These are phyloP conservation scores for Phymastichus coffea DNA, from an alignment of 1,140 invertebrate species.

Conservation along the genomic window DNA sequence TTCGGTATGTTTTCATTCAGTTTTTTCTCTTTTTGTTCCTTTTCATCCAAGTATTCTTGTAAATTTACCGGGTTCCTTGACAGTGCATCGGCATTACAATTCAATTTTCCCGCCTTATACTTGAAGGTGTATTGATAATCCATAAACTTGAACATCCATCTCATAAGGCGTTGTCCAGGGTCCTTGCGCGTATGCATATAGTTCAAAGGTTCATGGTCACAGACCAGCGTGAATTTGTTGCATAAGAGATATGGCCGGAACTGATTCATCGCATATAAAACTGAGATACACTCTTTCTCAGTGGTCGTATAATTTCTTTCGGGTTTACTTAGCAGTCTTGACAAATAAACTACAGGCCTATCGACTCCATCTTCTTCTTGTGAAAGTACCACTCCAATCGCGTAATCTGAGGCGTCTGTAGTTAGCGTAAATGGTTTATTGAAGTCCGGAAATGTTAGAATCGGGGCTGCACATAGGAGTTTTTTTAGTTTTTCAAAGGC, in stretches of 20 bases:
- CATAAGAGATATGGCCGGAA: neutral
- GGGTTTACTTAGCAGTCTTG: neutral
- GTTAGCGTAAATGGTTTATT: slow-evolving; percentile 39
- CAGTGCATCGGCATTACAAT: neutral
- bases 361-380: slow-evolving; percentile 28
- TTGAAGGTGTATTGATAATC: neutral
- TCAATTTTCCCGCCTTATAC: neutral
- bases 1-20: too few species aligned
- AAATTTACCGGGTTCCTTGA: neutral
- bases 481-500: too few species aligned
- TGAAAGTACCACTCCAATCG: slow-evolving; percentile 45
- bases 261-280: neutral
- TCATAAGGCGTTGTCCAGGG: neutral
- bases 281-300: neutral
- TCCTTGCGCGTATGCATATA: neutral
- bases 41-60: neutral
- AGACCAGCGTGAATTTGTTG: neutral
- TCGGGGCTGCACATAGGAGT: too few species aligned
- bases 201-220: neutral
- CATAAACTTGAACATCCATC: neutral
- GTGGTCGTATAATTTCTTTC: neutral
- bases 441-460: neutral
- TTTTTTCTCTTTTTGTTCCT: too few species aligned
- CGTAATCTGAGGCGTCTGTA: slow-evolving; percentile 47
- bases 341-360: neutral